Evolutionary conservation across 2,888 invertebrate species (phyloP), one percentile per base, ranked within the genome.

Genomic region (Seira sanloemensis): DNA sequence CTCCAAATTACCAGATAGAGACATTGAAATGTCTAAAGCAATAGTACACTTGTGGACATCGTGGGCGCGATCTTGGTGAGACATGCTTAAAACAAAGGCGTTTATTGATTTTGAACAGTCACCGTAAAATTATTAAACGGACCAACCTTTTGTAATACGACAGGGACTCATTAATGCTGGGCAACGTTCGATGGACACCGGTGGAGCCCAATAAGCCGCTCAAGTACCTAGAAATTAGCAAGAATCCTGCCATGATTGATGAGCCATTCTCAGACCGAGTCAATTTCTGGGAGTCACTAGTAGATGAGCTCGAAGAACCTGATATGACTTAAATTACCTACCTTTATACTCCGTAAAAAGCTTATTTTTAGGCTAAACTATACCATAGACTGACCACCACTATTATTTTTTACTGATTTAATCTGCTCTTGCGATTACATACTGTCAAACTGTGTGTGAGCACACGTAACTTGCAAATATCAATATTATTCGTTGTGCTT

Each of bases 251-350:
- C 5, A 85, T 88, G 79, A 86, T 87, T 54, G 81, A 85, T 5
- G 87, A 88, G 19, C 88, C 88, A 0, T 88, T 84, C 23, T 37
- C 68, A 7, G 76, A 84, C n/a, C 25, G 87, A 67, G 84, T 87
- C 5, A 71, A 84, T 5, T 88, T 88, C 67, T 88, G 88, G 88
- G 79, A 86, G 16, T 74, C 84, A 16, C 76, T 83, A 12, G 54
- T 85, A 21, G 72, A 80, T 54, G 58, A 77, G 16, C 73, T 75
- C n/a, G 12, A 82, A 54, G 77, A 79, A 24, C 71, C 71, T 21
- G 67, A 69, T 37, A 66, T 71, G 7, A 37, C 50, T 0, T 69
- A 25, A 50, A 69, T 12, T 46, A 12, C 12, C n/a, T n/a, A n/a
- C n/a, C n/a, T n/a, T n/a, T n/a, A n/a, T n/a, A n/a, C n/a, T n/a